Conservation (phyloP, 2,113 vertebrate genomes). For the Rhagologus leucostigma region DNA sequence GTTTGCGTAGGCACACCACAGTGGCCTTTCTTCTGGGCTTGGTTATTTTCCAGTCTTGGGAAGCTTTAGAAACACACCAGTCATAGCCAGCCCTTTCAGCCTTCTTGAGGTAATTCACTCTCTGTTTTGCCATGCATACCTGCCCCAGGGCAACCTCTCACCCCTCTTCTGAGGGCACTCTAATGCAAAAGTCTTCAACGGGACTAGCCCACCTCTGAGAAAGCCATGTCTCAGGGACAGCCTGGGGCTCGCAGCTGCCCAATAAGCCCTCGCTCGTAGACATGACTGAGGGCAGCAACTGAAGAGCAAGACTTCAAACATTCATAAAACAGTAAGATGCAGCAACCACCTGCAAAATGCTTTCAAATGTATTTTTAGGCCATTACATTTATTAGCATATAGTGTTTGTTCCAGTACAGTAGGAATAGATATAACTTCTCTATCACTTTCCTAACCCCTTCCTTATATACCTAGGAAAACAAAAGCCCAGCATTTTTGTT, state of each 20-base stretch:
- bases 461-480: background rate
- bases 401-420: background rate
- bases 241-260: background rate
- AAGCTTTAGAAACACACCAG: background rate
- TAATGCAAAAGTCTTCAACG: background rate
- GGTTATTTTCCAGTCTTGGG: background rate
- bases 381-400: background rate
- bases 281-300: background rate
- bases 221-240: background rate
- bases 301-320: background rate
- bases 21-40: background rate
- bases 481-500: background rate
- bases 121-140: background rate
- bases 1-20: accelerated
- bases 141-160: background rate
- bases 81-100: background rate
- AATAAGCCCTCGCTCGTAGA: accelerated
- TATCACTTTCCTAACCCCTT: background rate
- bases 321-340: background rate
- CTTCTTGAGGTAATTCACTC: accelerated
- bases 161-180: background rate
- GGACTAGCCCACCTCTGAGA: background rate
- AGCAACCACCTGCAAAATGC: background rate
- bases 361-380: background rate
- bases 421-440: background rate